These are phyloP conservation scores for Pseudopleuronectes americanus DNA, from an alignment of 2,797 vertebrate species.

Conservation along the genomic window DNA sequence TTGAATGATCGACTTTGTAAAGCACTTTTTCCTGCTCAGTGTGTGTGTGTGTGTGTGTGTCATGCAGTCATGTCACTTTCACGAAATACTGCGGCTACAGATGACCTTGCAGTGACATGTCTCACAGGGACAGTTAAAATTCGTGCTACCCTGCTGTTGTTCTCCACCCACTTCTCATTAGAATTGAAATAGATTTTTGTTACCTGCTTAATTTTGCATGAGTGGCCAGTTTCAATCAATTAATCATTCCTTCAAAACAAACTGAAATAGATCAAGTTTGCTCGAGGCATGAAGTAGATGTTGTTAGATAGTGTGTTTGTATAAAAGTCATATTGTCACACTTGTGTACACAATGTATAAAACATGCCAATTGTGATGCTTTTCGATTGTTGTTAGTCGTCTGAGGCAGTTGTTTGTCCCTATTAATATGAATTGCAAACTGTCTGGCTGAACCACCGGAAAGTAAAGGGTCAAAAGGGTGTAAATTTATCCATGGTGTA, in stretches of 20 bases:
- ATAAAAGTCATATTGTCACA: not conserved
- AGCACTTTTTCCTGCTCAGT: not conserved
- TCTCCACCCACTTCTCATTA: slow-evolving; percentile 31
- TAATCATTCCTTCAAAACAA: slow-evolving; percentile 39
- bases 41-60: fast-evolving
- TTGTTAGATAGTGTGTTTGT: not conserved
- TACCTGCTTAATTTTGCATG: slow-evolving; percentile 44
- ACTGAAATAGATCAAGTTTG: slow-evolving; percentile 28
- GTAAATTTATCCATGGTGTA: slow-evolving; percentile 60
- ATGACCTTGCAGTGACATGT: slow-evolving; percentile 38
- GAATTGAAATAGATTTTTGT: slow-evolving; percentile 55
- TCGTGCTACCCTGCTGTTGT: not conserved
- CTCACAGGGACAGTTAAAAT: slow-evolving; percentile 11
- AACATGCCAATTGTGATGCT: not conserved
- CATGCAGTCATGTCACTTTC: slow-evolving; percentile 8
- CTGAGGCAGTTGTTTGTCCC: slow-evolving; percentile 23
- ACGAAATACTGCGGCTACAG: slow-evolving; percentile 21
- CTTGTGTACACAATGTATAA: not conserved
- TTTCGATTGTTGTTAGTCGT: slow-evolving; percentile 1
- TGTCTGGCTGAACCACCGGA: slow-evolving; percentile 42
- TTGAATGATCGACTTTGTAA: slow-evolving; percentile 19
- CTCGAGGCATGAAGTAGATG: slow-evolving; percentile 1
- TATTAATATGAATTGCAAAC: slow-evolving; percentile 51
- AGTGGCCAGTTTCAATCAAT: slow-evolving; percentile 53
- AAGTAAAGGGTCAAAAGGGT: slow-evolving; percentile 42